Conservation (phyloP, 2,113 vertebrate genomes). For the Phoxinus phoxinus region DNA sequence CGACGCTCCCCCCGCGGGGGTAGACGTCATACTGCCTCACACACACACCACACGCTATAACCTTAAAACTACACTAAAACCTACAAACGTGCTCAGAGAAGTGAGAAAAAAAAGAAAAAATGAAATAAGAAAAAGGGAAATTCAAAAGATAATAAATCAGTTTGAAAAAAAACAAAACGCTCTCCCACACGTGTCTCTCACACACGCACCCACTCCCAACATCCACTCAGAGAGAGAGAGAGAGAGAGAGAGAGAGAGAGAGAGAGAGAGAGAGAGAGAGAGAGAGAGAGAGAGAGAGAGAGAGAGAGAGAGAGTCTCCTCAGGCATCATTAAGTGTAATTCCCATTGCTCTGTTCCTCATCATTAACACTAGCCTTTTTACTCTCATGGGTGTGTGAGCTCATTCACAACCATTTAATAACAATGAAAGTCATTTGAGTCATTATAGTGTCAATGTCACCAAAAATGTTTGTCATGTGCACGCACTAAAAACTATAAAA, state of each 20-base stretch:
- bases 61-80: too few species aligned
- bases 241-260: conserved; percentile 58
- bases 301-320: conserved; percentile 74
- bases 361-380: conserved; percentile 98
- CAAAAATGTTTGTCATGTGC: conserved; percentile 21
- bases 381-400: conserved; percentile 84
- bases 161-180: too few species aligned
- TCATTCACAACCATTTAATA: conserved; percentile 68
- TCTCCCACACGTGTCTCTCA: too few species aligned
- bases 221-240: conserved; percentile 63
- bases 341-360: conserved; percentile 88
- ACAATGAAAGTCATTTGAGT: conserved; percentile 74
- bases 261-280: conserved; percentile 25
- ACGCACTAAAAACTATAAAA: conserved; percentile 25
- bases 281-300: conserved; percentile 60
- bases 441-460: conserved; percentile 66
- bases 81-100: too few species aligned
- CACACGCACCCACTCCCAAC: too few species aligned
- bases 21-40: too few species aligned
- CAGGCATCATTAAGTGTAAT: conserved; percentile 96
- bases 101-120: too few species aligned
- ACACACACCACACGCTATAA: too few species aligned
- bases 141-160: too few species aligned
- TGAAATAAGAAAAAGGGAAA: too few species aligned
- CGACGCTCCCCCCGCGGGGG: too few species aligned